Base-by-base conservation (phyloP, 1,140 invertebrate species). In the Cryptotermes secundus region DNA sequence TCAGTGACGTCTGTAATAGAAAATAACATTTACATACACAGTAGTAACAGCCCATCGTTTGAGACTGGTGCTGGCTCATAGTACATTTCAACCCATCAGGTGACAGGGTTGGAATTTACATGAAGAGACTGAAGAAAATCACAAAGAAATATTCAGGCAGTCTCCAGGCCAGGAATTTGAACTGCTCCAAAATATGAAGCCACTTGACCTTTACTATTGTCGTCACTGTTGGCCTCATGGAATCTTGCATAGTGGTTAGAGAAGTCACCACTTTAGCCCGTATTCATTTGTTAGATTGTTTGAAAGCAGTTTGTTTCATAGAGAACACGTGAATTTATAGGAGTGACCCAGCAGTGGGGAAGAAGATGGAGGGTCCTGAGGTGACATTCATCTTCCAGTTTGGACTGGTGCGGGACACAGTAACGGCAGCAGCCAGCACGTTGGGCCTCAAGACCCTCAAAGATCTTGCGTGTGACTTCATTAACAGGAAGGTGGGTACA, bases 341-440 rank as follows among this genome's bases (percentile, higher is more conserved):
- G 59, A 72, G 59, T 72, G 59, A 72, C n/a, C 31, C 59, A 72
- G 59, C 59, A 72, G 59, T 31, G 59, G 59, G 26, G 26, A 72
- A 72, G 26, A 84, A 81, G 80, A 84, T 84, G 84, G 84, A 84
- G n/a, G 80, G 83, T 49, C 91, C 92, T 86, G 96, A 96, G 90
- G 93, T 98, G 86, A 97, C 96, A 87, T 99, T 99, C 91, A 92
- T 96, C 87, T 97, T 99, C 91, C 97, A 99, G 92, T 95, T 97
- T 90, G 98, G 97, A 87, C 93, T 99, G 88, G 92, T 95, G 85
- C 93, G 97, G 87, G 97, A 99, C 92, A 95, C 95, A 84, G 94
- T 97, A 38, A 96, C 95, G 45, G 94, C 96, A 80, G 95, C 97
- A 83, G 91, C 93, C 85, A 93, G 94, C 86, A 92, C 94, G 81